Conservation (phyloP, 2,113 vertebrate genomes). For the Delphinapterus leucas region DNA sequence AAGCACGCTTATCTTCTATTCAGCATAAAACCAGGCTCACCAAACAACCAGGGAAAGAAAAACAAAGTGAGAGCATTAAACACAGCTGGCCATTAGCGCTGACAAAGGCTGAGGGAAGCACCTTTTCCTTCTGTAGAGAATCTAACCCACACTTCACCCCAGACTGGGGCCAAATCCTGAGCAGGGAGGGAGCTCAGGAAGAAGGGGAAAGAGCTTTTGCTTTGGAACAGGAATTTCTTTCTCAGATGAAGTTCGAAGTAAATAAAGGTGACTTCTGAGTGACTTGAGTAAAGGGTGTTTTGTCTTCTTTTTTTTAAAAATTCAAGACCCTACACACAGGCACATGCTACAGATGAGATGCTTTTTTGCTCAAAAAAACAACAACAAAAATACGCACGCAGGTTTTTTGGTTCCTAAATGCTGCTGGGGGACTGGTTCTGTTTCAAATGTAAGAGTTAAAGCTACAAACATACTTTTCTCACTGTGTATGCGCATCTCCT, state of each 20-base stretch:
- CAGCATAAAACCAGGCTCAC: slow-evolving; percentile 58
- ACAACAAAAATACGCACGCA: background rate
- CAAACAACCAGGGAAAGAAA: slow-evolving; percentile 42
- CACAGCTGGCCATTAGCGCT: slow-evolving; percentile 55
- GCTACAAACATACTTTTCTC: background rate
- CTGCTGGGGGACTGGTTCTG: background rate
- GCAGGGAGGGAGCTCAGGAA: background rate
- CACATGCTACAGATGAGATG: background rate
- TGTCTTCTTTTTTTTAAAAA: background rate
- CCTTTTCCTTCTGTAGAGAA: slow-evolving; percentile 53
- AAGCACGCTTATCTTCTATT: slow-evolving; percentile 15
- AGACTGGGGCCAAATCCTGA: background rate
- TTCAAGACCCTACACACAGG: background rate
- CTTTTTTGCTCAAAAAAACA: background rate
- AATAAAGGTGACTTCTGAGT: background rate
- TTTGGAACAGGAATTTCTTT: background rate
- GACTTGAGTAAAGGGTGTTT: background rate
- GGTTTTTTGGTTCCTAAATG: background rate
- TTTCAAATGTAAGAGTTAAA: slow-evolving; percentile 23
- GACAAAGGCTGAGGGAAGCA: slow-evolving; percentile 69
- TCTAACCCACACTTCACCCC: slow-evolving; percentile 42
- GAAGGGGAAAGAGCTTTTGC: background rate
- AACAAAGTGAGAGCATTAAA: slow-evolving; percentile 8
- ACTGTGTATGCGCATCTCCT: background rate
- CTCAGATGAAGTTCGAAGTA: background rate